Base-by-base conservation (phyloP, 2,888 invertebrate genomes). In the Drosophila trichaetosa region DNA sequence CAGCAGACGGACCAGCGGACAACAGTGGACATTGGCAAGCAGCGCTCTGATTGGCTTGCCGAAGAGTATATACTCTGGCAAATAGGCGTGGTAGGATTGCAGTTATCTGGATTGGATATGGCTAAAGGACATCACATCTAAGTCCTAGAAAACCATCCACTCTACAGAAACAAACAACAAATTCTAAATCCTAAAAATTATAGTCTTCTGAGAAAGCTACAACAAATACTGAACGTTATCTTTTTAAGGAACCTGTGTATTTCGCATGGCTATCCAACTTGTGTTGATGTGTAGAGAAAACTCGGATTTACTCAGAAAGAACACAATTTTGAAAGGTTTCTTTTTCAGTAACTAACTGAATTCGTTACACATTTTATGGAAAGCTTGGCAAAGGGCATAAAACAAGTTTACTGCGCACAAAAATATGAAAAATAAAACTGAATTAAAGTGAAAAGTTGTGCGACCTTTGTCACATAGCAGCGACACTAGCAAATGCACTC, bases 361-460 rank as follows among this genome's bases (percentile, higher is more conserved):
- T 24, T n/a, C 8, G 33, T 61, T 24, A 61, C 62, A 62, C 31
- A 42, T 33, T 40, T 34, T 27, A 27, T 13, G 62, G 13, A 34
- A 21, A 13, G 18, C 18, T 21, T 27, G 10, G 56, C 11, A 33
- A 38, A 38, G 13, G 33, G 4, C n/a, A 21, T 27, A 54, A n/a
- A 63, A 52, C 18, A 48, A 64, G 40, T 58, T 40, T 48, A 48
- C 27, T n/a, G 27, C 31, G 29, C 7, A 13, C 21, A 21, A 24
- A 16, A 46, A 46, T 24, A 24, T 46, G 16, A 24, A 46, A 46
- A 21, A 46, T 46, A 16, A 42, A 56, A 73, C 59, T 59, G 48
- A 51, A 59, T 46, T 16, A 66, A 74, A 68, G 63, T 67, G 70
- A 63, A 86, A 84, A 76, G 71, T 88, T 88, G 69, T 29, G 68